Base-by-base conservation (phyloP, 2,797 vertebrate genomes). In the Austrolebias charrua region DNA sequence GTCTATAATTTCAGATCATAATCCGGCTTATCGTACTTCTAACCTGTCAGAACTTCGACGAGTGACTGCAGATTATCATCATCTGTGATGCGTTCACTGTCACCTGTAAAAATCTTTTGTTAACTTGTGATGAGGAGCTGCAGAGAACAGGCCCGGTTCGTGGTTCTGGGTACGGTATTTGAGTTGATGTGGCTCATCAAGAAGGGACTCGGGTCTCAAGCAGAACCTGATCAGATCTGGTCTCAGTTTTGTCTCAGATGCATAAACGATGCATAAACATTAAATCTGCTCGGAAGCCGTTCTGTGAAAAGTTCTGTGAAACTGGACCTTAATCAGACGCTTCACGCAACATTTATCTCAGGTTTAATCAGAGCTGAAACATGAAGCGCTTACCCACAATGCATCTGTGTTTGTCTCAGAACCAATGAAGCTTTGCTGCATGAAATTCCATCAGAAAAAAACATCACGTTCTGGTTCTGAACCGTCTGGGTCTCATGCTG, bases 351-450 rank as follows among this genome's bases (percentile, higher is more conserved):
- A 38, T 9, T 38, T 9, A 38, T 38, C 9, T 38, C 38, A 16
- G 53, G 18, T 16, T 28, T 38, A 24, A 55, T 55, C 10, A 43
- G 28, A 55, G 40, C 19, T n/a, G 24, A 31, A 57, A 6, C 55
- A 13, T 4, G 9, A 38, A 38, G 9, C 9, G 9, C 42, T 71
- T 49, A 77, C 58, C 66, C 54, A 59, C 20, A 50, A 66, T 66
- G 28, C 65, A 40, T 38, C 38, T 60, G 18, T 19, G 35, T 15
- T 14, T 45, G 59, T 46, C 6, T 42, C 29, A 11, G 18, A 19
- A 6, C 13, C 33, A 14, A 15, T 51, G 4, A 67, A 44, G 28
- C 45, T 42, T n/a, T 24, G 42, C 46, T 52, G 19, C 54, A 18
- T 71, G 7, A 55, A 47, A 56, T 10, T 55, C 47, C 60, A 47